These are phyloP conservation scores for Heteronetta atricapilla DNA, from an alignment of 2,113 vertebrate species.

Conservation along the genomic window DNA sequence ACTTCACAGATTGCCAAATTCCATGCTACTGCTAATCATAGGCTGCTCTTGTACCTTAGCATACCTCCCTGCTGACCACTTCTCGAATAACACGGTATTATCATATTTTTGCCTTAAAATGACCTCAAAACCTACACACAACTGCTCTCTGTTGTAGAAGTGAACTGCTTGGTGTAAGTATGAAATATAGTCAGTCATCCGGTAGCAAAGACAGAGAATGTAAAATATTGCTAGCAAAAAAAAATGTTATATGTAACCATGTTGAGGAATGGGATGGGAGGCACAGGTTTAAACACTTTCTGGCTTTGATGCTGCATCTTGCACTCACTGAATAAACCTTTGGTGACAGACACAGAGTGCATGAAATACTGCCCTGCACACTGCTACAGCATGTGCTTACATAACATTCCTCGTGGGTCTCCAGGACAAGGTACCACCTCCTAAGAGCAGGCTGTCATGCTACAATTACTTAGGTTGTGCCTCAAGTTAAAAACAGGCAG, in stretches of 20 bases:
- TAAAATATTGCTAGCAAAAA: neutral
- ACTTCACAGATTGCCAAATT: neutral
- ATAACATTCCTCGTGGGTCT: neutral
- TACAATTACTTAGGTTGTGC: neutral
- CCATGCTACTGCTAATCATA: neutral
- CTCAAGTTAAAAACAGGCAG: neutral
- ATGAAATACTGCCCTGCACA: neutral
- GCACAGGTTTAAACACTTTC: neutral
- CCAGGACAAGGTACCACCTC: neutral
- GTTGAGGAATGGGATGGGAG: neutral
- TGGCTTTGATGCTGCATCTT: neutral
- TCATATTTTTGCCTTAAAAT: neutral
- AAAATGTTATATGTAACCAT: neutral
- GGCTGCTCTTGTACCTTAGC: neutral
- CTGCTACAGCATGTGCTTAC: neutral
- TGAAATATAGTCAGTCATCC: neutral
- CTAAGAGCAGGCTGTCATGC: neutral
- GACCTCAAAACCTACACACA: accelerated
- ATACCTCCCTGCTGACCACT: neutral
- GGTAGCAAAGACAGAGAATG: neutral
- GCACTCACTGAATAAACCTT: neutral
- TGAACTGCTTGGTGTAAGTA: neutral
- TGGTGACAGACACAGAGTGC: neutral
- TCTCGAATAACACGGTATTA: neutral
- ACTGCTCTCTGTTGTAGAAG: neutral